Conservation (phyloP, 2,113 vertebrate genomes). For the Balaenoptera acutorostrata region DNA sequence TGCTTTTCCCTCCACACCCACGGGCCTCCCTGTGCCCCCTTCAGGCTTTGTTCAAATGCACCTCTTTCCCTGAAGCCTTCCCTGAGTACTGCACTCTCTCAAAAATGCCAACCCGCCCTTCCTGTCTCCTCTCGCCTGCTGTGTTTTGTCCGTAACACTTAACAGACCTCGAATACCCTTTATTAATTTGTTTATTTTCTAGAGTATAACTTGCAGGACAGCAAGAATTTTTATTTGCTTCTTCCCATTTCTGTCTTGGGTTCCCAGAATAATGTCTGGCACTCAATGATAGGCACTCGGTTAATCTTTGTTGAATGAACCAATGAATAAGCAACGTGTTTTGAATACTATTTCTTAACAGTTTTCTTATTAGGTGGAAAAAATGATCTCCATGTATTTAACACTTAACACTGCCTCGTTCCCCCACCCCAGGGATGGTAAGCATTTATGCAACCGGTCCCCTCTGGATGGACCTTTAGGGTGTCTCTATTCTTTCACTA, state of each 20-base stretch:
- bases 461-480: background rate
- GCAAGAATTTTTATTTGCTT: background rate
- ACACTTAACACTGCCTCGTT: background rate
- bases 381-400: background rate
- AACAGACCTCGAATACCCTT: too few relatives aligned
- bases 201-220: background rate
- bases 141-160: background rate
- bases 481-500: background rate
- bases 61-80: background rate
- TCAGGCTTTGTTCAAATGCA: background rate
- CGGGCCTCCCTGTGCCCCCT: rapidly evolving
- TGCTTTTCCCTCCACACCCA: background rate
- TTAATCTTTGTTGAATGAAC: background rate
- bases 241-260: background rate
- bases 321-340: background rate
- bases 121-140: background rate
- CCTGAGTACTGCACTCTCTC: too few relatives aligned
- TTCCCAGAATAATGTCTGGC: background rate
- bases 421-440: background rate
- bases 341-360: background rate
- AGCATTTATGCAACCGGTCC: background rate
- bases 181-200: background rate
- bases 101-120: background rate
- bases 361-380: background rate
- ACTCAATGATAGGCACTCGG: background rate